phyloP scores from a whole-genome alignment of 2,797 vertebrate species.

The Gambelia wislizenii region DNA sequence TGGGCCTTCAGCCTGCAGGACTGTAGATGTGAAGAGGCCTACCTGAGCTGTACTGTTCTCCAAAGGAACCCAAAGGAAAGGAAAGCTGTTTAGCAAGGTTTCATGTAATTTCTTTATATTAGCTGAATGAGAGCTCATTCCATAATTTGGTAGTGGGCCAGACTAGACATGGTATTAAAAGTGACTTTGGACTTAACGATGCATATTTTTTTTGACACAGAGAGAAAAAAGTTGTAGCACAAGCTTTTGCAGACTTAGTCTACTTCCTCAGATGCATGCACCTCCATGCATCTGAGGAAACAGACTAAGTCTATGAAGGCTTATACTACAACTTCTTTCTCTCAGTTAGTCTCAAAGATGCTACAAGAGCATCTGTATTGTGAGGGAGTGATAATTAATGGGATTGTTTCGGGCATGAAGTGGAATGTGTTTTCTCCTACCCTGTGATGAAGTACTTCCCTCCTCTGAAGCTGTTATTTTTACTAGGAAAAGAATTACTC shows the following conservation, averaged over 20 bases:
- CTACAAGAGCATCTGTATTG: too few relatives aligned
- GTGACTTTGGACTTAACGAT: not conserved
- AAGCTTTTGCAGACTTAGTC: too few relatives aligned
- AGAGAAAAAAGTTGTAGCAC: too few relatives aligned
- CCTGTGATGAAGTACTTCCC: not conserved
- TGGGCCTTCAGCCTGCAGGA: not conserved
- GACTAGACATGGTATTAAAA: too few relatives aligned
- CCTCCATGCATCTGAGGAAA: too few relatives aligned
- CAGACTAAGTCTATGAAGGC: too few relatives aligned
- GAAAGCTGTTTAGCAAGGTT: not conserved
- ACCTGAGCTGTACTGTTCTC: not conserved
- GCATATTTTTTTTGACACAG: not conserved
- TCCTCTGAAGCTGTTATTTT: not conserved
- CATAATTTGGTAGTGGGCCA: not conserved
- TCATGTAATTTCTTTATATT: not conserved
- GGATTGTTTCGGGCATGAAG: too few relatives aligned
- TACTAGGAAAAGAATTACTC: not conserved
- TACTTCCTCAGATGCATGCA: too few relatives aligned
- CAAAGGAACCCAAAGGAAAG: not conserved
- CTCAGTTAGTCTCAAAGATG: too few relatives aligned
- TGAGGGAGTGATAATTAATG: too few relatives aligned
- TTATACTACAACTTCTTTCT: too few relatives aligned
- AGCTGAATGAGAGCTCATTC: not conserved
- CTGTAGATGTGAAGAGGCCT: not conserved
- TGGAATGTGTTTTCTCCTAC: too few relatives aligned